Percentiles rank a stretch among this genome's conserved stretches.
phyloP scores from a whole-genome alignment of 2,888 invertebrate genomes.

The Phanerotoma sp. region DNA sequence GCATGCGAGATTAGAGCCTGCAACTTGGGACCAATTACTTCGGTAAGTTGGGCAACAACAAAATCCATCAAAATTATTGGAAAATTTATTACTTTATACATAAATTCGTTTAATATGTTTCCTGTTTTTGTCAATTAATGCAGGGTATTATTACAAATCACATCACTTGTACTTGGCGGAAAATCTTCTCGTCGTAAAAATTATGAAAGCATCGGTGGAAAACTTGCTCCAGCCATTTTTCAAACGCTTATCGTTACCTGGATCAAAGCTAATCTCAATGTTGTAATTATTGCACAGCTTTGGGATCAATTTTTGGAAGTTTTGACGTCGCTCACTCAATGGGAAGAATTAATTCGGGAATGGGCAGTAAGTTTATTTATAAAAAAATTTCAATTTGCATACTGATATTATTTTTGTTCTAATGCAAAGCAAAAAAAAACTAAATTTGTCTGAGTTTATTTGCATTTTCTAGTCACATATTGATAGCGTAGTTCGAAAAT shows the following conservation, averaged over 20 bases:
- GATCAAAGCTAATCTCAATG: constrained; percentile 96
- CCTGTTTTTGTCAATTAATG: constrained; percentile 24
- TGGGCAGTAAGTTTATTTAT: constrained; percentile 89
- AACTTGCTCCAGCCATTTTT: constrained; percentile 81
- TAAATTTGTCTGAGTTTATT: no score
- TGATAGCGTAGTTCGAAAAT: no score
- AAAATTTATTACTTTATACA: background rate
- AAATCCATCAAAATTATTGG: no score
- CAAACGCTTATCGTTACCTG: constrained; percentile 96
- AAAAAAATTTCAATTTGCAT: no score
- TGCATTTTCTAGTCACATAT: no score
- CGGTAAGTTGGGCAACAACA: no score
- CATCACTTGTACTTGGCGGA: constrained; percentile 83
- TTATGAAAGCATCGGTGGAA: constrained; percentile 69
- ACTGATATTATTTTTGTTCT: constrained; percentile 7
- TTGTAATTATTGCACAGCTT: constrained; percentile 81
- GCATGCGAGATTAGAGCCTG: constrained; percentile 90
- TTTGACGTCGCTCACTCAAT: constrained; percentile 83
- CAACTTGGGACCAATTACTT: constrained; percentile 75
- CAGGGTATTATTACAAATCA: constrained; percentile 83
- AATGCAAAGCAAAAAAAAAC: background rate
- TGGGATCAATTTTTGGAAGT: constrained; percentile 94
- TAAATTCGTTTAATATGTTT: no score
- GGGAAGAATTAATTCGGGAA: constrained; percentile 93
- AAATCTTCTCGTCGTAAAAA: constrained; percentile 75